Evolutionary conservation across 2,888 invertebrate species (phyloP).

Genomic region (Chaetoderma sp.): DNA sequence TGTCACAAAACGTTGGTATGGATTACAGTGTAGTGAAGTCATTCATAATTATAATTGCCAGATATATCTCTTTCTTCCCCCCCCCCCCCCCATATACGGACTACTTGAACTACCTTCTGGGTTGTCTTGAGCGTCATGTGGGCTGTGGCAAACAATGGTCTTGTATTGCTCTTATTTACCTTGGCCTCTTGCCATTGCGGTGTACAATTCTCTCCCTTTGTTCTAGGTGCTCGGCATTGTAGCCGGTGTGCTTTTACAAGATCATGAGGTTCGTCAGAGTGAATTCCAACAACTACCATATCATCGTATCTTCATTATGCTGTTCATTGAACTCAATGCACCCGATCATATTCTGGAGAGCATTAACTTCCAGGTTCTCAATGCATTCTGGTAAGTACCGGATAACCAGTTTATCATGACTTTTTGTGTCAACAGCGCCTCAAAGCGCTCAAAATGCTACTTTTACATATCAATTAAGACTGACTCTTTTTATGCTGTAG

Average conservation of each 20-base stretch:
- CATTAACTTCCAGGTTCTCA: conserved; percentile 89
- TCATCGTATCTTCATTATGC: conserved; percentile 94
- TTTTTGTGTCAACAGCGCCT: no score
- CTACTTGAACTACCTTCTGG: no score
- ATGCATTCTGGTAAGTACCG: conserved; percentile 83
- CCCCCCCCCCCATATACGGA: no score
- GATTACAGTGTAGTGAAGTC: no score
- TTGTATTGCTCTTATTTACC: background rate
- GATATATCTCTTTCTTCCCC: no score
- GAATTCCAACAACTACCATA: conserved; percentile 98
- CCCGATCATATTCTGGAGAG: conserved; percentile 88
- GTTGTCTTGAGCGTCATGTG: no score
- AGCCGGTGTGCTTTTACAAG: conserved; percentile 93
- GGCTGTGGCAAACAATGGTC: background rate
- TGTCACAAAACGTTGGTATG: no score
- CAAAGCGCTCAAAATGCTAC: no score
- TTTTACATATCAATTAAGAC: no score
- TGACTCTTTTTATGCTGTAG: no score
- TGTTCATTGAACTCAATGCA: conserved; percentile 95
- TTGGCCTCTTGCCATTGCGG: background rate
- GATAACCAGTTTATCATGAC: background rate
- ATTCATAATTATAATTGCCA: no score
- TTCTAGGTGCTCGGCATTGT: conserved; percentile 84
- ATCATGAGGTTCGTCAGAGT: conserved; percentile 89
- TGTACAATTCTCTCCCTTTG: background rate